Conservation (phyloP, 1,140 invertebrate species). For the Ectropis grisescens region DNA sequence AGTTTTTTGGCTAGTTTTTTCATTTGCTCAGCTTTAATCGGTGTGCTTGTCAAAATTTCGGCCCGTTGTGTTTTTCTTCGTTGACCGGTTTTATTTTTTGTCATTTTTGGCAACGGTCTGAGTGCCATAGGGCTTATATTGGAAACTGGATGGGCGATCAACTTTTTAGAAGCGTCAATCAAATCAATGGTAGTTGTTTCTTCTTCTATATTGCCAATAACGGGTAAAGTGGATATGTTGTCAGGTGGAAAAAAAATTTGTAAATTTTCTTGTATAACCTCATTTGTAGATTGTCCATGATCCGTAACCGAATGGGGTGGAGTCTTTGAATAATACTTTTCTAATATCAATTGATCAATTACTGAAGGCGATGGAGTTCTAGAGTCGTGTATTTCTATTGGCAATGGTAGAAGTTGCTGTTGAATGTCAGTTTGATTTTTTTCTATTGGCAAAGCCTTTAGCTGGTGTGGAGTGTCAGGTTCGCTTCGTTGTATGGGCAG, state of each 20-base stretch:
- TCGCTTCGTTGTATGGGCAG: no score
- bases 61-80: slow-evolving; percentile 2
- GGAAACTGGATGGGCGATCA: background rate
- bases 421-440: no score
- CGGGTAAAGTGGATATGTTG: background rate
- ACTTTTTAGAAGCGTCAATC: background rate
- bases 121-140: background rate
- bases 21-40: slow-evolving; percentile 5
- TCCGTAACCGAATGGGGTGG: background rate
- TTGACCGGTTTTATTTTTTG: slow-evolving; percentile 1
- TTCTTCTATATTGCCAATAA: background rate
- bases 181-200: background rate
- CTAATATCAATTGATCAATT: background rate
- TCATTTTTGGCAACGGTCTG: slow-evolving; percentile 3
- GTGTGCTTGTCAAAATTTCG: slow-evolving; percentile 8
- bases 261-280: no score
- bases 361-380: background rate
- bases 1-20: slow-evolving; percentile 1
- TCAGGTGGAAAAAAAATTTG: background rate
- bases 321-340: background rate
- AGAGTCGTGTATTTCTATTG: background rate
- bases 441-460: no score
- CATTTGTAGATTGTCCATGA: no score
- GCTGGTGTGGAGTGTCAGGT: background rate
- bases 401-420: background rate